Evolutionary conservation across 2,113 vertebrate species (phyloP).

Genomic region (Calidris pugnax): DNA sequence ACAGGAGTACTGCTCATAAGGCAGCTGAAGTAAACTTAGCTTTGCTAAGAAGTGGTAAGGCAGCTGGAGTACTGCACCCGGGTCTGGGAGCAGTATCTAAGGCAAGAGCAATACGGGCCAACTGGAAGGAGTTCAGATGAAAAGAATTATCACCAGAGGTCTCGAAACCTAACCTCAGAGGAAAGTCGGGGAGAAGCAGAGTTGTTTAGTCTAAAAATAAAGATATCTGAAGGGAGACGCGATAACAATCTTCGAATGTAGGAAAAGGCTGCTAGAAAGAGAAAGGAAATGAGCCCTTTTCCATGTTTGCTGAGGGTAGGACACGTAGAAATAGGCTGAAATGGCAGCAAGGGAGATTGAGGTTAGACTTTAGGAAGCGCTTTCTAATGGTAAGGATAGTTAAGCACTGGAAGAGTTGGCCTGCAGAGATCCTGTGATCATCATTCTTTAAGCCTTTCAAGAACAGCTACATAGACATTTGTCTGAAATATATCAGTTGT

Average conservation of each 20-base stretch:
- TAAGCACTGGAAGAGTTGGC: not conserved
- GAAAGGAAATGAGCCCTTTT: conserved; percentile 29
- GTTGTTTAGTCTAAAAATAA: conserved; percentile 58
- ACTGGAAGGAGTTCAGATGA: conserved; percentile 22
- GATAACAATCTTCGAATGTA: conserved; percentile 18
- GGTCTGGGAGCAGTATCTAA: not conserved
- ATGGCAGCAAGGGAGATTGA: not conserved
- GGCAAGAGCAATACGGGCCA: not conserved
- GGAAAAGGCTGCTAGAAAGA: conserved; percentile 15
- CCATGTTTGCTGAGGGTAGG: not conserved
- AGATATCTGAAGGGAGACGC: not conserved
- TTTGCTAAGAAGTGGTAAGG: not conserved
- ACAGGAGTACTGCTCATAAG: not conserved
- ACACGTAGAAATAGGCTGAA: not conserved
- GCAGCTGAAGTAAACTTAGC: not conserved
- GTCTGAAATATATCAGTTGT: not conserved
- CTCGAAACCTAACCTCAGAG: not conserved
- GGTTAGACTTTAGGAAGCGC: not conserved
- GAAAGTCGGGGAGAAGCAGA: not conserved
- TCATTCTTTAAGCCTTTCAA: not conserved
- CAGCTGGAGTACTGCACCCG: not conserved
- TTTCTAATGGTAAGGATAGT: not conserved
- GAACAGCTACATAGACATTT: not conserved
- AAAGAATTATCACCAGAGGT: conserved; percentile 43
- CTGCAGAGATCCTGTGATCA: not conserved